Evolutionary conservation across 2,888 invertebrate genomes (phyloP), one percentile per base, ranked within the genome.

Genomic region (Argynnis bischoffii): DNA sequence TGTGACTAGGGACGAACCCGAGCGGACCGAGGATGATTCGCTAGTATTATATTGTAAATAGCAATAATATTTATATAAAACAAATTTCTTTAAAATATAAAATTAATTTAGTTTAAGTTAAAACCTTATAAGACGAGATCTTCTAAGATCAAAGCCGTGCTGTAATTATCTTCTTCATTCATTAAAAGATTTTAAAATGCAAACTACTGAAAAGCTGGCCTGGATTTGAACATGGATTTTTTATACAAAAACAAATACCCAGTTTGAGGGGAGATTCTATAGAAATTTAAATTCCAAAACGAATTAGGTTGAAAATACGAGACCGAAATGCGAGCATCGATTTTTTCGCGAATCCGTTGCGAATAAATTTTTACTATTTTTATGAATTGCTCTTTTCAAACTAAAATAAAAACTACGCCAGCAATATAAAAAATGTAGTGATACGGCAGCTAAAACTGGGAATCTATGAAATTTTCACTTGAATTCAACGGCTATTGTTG

Each of bases 391-490:
- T 60, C 70, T 70, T 70, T 67, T 26, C 56, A 55, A 63, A 61
- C 46, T 6, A 63, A 65, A 70, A 70, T 56, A 70, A 69, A 71
- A 72, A 67, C 66, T 18, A 46, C 55, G 54, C 53, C 41, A 63
- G 63, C 53, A 31, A 55, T 55, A 54, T 48, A 55, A 64, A 65
- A 65, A 64, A 63, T 60, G 47, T 67, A 61, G 35, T 53, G 67
- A 64, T 67, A 59, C 41, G 64, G 50, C 31, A 55, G 60, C 46
- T 53, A 70, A 70, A 73, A 70, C 51, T 71, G 66, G 51, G 66
- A 68, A 66, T 68, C 63, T 74, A 72, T 74, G 72, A 72, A 69
- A 72, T 73, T 74, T 74, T 70, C 69, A 72, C 68, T 70, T 59
- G 66, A 70, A 69, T 69, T 63, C 69, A 54, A 46, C 69, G 57